Percentiles rank a stretch among this genome's conserved stretches.
phyloP scores from a whole-genome alignment of 2,888 invertebrate species.

The Phalera bucephala region DNA sequence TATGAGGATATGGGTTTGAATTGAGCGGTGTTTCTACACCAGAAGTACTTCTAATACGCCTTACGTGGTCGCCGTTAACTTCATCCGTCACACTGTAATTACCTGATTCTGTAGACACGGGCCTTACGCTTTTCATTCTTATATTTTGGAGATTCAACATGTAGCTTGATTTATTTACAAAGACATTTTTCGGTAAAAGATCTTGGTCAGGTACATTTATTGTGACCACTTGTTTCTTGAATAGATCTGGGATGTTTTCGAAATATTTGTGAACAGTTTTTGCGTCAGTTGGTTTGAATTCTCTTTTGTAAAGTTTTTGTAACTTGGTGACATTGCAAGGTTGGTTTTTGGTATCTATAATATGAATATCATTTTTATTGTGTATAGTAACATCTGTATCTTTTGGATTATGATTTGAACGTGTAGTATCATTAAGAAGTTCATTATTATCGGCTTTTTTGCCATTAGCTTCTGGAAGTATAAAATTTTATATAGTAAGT shows the following conservation, averaged over 20 bases:
- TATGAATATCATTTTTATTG: not conserved
- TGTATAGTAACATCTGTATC: not conserved
- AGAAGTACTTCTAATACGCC: conserved; percentile 39
- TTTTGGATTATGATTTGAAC: not conserved
- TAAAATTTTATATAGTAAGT: no score
- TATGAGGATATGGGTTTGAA: conserved; percentile 12
- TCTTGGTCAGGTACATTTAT: conserved; percentile 52
- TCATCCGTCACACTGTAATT: conserved; percentile 48
- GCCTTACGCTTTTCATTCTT: conserved; percentile 26
- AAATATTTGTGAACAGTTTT: conserved; percentile 39
- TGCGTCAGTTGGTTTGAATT: conserved; percentile 29
- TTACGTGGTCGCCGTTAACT: conserved; percentile 47
- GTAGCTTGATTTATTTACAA: conserved; percentile 53
- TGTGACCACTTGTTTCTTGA: conserved; percentile 40
- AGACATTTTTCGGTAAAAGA: conserved; percentile 55
- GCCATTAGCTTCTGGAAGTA: no score
- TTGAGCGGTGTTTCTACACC: conserved; percentile 20
- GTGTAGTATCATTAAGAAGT: not conserved
- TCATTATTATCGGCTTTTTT: no score
- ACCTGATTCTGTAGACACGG: conserved; percentile 30
- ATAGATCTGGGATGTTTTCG: conserved; percentile 53
- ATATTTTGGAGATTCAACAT: conserved; percentile 50
- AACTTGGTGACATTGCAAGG: conserved; percentile 29
- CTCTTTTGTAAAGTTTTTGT: conserved; percentile 40
- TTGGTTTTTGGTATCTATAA: not conserved